phyloP scores from a whole-genome alignment of 2,113 vertebrate species.

The Ailuropoda melanoleuca region DNA sequence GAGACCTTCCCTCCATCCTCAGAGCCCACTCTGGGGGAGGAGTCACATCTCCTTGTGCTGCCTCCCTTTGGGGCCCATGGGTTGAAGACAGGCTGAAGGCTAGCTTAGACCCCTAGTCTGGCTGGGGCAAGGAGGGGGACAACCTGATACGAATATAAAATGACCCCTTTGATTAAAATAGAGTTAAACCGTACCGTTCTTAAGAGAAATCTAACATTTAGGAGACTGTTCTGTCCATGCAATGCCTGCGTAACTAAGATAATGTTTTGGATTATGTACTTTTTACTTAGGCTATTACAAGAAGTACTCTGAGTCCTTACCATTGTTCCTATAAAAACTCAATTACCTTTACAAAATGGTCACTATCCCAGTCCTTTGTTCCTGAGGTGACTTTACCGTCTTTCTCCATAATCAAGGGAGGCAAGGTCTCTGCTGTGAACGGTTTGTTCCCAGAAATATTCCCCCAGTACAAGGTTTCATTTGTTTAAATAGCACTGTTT shows the following conservation, averaged over 20 bases:
- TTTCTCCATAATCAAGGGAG: background rate
- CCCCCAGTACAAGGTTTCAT: conserved; percentile 16
- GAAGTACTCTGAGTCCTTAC: background rate
- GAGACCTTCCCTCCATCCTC: background rate
- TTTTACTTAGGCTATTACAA: background rate
- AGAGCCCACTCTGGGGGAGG: background rate
- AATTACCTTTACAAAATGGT: background rate
- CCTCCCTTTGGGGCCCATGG: background rate
- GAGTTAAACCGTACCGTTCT: background rate
- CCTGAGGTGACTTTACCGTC: background rate
- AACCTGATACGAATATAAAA: background rate
- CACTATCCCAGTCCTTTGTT: background rate
- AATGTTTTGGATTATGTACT: conserved; percentile 24
- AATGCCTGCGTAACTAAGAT: background rate
- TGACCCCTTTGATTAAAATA: background rate
- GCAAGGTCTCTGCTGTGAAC: background rate
- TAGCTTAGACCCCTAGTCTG: background rate
- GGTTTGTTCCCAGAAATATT: conserved; percentile 31
- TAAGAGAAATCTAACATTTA: background rate
- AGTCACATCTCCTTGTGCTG: background rate
- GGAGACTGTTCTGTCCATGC: background rate
- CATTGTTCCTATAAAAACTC: background rate
- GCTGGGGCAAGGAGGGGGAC: background rate
- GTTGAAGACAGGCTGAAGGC: background rate
- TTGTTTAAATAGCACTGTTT: conserved; percentile 67